Evolutionary conservation across 2,797 vertebrate genomes (phyloP).

Genomic region (Potorous gilbertii): DNA sequence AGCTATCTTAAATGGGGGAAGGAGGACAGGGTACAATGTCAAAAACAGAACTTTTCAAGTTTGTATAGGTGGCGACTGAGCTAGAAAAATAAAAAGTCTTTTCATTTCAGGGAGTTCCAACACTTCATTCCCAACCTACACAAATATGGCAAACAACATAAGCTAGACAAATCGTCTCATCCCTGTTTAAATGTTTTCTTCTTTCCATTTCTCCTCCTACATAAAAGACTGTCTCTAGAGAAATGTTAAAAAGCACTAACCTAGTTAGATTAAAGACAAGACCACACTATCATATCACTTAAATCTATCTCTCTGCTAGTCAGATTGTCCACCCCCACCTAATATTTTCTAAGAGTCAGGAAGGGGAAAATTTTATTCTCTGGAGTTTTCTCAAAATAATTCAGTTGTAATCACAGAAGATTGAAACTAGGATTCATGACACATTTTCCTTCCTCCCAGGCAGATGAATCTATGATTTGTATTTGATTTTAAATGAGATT

Average conservation of each 20-base stretch:
- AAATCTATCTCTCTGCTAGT: neutral
- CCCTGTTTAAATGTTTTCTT: slow-evolving; percentile 60
- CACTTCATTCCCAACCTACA: rapidly evolving
- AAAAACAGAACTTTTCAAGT: neutral
- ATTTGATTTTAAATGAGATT: slow-evolving; percentile 84
- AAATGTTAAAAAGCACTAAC: slow-evolving; percentile 51
- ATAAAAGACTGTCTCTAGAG: slow-evolving; percentile 1
- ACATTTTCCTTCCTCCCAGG: slow-evolving; percentile 76
- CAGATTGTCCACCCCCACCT: neutral
- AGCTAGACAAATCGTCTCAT: slow-evolving; percentile 16
- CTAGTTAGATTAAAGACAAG: slow-evolving; percentile 14
- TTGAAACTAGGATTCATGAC: slow-evolving; percentile 67
- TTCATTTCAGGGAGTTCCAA: neutral
- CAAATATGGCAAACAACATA: neutral
- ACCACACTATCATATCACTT: slow-evolving; percentile 11
- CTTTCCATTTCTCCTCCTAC: slow-evolving; percentile 52
- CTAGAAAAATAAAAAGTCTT: neutral
- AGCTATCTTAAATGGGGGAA: neutral
- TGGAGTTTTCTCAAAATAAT: slow-evolving; percentile 74
- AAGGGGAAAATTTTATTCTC: slow-evolving; percentile 60
- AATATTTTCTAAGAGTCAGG: slow-evolving; percentile 23
- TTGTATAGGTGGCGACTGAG: neutral
- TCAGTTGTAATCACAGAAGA: slow-evolving; percentile 78
- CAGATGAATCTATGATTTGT: slow-evolving; percentile 82
- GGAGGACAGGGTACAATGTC: neutral